These are phyloP conservation scores for Hippopotamyrus pictus DNA, from an alignment of 2,797 vertebrate species.

Conservation along the genomic window DNA sequence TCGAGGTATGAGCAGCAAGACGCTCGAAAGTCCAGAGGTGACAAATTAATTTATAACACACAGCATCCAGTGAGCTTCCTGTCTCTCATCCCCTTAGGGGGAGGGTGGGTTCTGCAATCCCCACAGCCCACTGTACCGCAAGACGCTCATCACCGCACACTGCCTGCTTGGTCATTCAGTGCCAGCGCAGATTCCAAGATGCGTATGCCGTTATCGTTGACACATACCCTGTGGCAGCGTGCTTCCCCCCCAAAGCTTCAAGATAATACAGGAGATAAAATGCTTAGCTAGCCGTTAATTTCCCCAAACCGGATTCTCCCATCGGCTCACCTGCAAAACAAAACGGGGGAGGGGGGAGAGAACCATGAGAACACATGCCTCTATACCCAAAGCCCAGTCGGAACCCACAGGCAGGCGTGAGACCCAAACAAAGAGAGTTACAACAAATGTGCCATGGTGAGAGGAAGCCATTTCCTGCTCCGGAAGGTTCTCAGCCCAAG, in stretches of 20 bases:
- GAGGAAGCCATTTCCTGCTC: neutral
- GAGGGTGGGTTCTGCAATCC: neutral
- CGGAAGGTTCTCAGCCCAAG: neutral
- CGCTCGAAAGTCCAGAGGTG: neutral
- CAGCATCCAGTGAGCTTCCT: neutral
- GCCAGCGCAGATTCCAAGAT: neutral
- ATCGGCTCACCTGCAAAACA: neutral
- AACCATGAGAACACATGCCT: neutral
- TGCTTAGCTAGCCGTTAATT: neutral
- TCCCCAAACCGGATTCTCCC: neutral
- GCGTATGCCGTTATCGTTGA: neutral
- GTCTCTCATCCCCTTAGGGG: neutral
- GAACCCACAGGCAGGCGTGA: neutral
- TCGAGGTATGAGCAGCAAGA: neutral
- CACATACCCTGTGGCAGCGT: neutral
- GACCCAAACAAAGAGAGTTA: neutral
- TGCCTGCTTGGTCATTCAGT: neutral
- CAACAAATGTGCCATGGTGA: neutral
- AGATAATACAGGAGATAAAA: neutral
- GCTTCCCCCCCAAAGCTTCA: neutral
- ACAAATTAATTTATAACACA: neutral
- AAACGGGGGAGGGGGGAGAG: neutral
- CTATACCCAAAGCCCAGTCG: neutral
- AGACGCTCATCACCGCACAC: neutral
- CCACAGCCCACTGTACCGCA: neutral